Base-by-base conservation (phyloP, 2,888 invertebrate genomes). In the Steromphala cineraria region DNA sequence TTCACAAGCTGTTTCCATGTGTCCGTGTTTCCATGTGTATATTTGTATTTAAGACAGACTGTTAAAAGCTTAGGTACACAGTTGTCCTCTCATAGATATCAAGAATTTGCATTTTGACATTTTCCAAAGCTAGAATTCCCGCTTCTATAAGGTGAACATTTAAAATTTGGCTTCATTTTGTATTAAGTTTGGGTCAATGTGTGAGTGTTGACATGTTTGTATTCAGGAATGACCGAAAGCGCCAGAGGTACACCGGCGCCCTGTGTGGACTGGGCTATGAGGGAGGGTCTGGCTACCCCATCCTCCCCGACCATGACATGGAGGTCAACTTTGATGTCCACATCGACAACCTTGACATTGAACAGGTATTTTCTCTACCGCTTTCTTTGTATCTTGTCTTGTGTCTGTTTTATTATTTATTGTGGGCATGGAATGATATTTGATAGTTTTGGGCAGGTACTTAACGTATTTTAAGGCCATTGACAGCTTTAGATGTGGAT, bases 261-360 rank as follows among this genome's bases (percentile, higher is more conserved):
- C 94, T 98, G 52, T 97, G 97, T 93, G 98, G 98, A 0, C 94
- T 98, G 13, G 98, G 98, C 46, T 95, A 94, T 89, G 93, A 95
- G 82, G 94, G 94, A 0, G 84, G 87, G n/a, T 95, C 94, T 0
- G 94, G 94, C 24, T 89, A 93, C 74, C 94, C 97, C 0, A 93
- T 96, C 79, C 96, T 96, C 93, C 96, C 96, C 10, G 96, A 97
- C 86, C 97, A 98, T 93, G 98, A 99, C 93, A 95, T 98, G 89
- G 95, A 96, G 77, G 92, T 98, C 10, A 94, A 95, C 78, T 96
- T 98, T 91, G 98, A 98, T 92, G 88, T 91, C 21, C 82, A 87
- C 62, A 87, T 94, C 52, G 89, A 89, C 71, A 78, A 85, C 15
- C 87, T 89, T 36, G 94, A 94, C 86, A 88, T 93, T 24, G 84